Base-by-base conservation (phyloP, 2,888 invertebrate species). In the Acleris cristana region DNA sequence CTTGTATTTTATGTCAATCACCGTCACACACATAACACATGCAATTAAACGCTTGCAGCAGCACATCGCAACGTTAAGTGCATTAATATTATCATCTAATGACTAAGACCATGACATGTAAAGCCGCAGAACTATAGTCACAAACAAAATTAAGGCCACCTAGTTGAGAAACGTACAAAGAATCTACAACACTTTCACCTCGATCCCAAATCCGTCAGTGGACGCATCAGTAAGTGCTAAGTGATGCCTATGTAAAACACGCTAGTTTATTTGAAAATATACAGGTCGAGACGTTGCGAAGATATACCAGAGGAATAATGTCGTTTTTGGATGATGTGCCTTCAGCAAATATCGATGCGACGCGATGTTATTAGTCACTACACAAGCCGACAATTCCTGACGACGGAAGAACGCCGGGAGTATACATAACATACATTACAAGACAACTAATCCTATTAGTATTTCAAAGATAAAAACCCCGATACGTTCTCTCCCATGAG, bases 101-200 rank as follows among this genome's bases (percentile, higher is more conserved):
- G 66, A 66, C 66, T 62, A 57, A 66, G 52, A 34, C 59, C 59
- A 48, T 57, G 48, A 48, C 58, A 58, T 53, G 48, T 61, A 34
- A 21, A 58, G 59, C 52, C 52, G 58, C 62, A 54, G 58, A 67
- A 58, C 58, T 53, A 54, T 48, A 63, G 57, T 58, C 53, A 58
- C 53, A 52, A 57, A 61, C 53, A 49, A 65, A 66, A 75, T 77
- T 69, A 77, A 75, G 76, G 75, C 75, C 69, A 77, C 76, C 73
- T 55, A 73, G 71, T 73, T 72, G 65, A 66, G 70, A 73, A 63
- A 51, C 49, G 56, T 54, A 69, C 59, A 68, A 60, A 66, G 65
- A 58, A 65, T 40, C 57, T 70, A 34, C 34, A 65, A 71, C 72
- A 76, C 76, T 76, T 76, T 76, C 76, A 71, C 75, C 73, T 58